These are phyloP conservation scores for Crotalus viridis DNA, from an alignment of 2,113 vertebrate species.

Conservation along the genomic window DNA sequence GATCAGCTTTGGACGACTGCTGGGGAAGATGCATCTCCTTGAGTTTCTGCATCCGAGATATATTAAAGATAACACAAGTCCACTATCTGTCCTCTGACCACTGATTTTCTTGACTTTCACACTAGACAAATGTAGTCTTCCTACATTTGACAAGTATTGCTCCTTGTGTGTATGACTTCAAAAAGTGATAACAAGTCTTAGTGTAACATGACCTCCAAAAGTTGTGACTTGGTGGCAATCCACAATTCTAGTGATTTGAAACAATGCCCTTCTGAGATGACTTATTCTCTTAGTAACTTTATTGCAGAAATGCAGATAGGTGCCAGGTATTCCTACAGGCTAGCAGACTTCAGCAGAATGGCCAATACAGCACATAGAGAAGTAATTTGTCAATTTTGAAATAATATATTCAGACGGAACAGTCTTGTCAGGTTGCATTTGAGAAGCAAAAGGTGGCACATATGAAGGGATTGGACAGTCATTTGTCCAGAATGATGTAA, in stretches of 20 bases:
- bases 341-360: not conserved
- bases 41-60: not conserved
- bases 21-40: not conserved
- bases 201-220: not conserved
- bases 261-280: not conserved
- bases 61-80: not conserved
- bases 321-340: not conserved
- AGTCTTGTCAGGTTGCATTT: not conserved
- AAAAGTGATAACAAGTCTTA: not conserved
- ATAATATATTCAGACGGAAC: not conserved
- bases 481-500: not conserved
- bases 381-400: not conserved
- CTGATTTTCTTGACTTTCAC: not conserved
- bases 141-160: not conserved
- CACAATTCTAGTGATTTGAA: not conserved
- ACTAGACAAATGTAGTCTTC: not conserved
- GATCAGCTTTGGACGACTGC: not conserved
- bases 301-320: not conserved
- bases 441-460: not conserved
- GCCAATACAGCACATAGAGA: not conserved
- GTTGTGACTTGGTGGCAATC: not conserved
- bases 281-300: not conserved
- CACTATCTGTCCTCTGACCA: not conserved
- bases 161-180: not conserved
- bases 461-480: not conserved